Percentiles rank a stretch among this genome's conserved stretches.
Conservation (phyloP, 2,797 vertebrate species). For the Tauraco hartlaubi region DNA sequence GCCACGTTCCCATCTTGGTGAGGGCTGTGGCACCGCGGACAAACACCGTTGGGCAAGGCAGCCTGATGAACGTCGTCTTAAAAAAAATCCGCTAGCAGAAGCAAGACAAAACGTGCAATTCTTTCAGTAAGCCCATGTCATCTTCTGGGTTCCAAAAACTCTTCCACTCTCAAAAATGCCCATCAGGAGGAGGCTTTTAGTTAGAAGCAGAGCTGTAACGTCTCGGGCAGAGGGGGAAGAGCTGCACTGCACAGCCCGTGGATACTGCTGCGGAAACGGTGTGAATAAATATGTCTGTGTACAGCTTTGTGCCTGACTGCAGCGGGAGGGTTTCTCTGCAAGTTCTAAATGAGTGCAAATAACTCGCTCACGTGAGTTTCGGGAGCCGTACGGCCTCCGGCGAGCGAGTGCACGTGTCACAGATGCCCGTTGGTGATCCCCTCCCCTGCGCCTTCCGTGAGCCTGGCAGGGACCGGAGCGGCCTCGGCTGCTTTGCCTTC, state of each 20-base stretch:
- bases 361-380: background rate
- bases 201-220: background rate
- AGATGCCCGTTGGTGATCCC: background rate
- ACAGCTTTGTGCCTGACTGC: background rate
- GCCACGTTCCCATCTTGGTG: background rate
- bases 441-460: rapidly evolving
- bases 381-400: background rate
- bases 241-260: background rate
- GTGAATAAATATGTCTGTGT: rapidly evolving
- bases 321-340: background rate
- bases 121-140: background rate
- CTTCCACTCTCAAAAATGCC: background rate
- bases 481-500: background rate
- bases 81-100: background rate
- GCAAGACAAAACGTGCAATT: background rate
- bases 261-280: background rate
- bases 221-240: background rate
- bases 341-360: background rate
- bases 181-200: background rate
- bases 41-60: background rate
- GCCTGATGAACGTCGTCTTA: background rate
- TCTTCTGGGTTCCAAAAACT: background rate
- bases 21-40: background rate
- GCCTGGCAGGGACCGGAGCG: background rate
- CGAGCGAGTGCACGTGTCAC: rapidly evolving